Evolutionary conservation across 1,140 invertebrate species (phyloP), one percentile per base, ranked within the genome.

Genomic region (Hycleus phaleratus): DNA sequence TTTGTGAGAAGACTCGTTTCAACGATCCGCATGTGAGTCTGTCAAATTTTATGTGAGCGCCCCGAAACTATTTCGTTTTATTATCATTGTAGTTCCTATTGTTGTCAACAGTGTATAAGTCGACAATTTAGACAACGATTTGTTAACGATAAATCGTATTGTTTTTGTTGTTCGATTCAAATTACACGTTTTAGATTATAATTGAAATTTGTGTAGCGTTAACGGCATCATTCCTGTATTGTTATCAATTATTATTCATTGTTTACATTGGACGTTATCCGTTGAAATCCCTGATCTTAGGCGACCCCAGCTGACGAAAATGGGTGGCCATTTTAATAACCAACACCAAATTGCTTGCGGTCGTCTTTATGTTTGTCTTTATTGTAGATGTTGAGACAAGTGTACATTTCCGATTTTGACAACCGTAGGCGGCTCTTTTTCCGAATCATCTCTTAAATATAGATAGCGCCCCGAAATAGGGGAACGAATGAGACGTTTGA

Each of bases 291-390:
- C 32, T 18, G 32, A 32, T 32, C 32, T 32, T 40, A 46, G 52
- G 44, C 38, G 53, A 56, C 53, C 53, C 53, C 46, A 56, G 53
- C 53, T 47, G 46, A 56, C 26, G 53, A 56, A 42, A 46, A 47
- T 26, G 40, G 38, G 44, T 44, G 53, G 53, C 46, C 46, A 45
- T 47, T 56, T 56, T 56, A 56, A 56, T 56, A 56, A 56, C 53
- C 46, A 46, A 46, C 26, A 46, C 46, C 24, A 56, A 56, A 56
- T 56, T 56, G 53, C 53, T 56, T 56, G 53, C 46, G 53, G 53
- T 56, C 38, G 24, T 46, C 53, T 56, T 56, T 56, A 47, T 56
- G 53, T 47, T 56, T 56, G 53, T 56, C 53, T 56, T 56, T 56
- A 56, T 56, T 46, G 38, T 32, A 7, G 7, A 32, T 32, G 32